Evolutionary conservation across 2,113 vertebrate genomes (phyloP), one percentile per base, ranked within the genome.

Genomic region (Hirundichthys speculiger): DNA sequence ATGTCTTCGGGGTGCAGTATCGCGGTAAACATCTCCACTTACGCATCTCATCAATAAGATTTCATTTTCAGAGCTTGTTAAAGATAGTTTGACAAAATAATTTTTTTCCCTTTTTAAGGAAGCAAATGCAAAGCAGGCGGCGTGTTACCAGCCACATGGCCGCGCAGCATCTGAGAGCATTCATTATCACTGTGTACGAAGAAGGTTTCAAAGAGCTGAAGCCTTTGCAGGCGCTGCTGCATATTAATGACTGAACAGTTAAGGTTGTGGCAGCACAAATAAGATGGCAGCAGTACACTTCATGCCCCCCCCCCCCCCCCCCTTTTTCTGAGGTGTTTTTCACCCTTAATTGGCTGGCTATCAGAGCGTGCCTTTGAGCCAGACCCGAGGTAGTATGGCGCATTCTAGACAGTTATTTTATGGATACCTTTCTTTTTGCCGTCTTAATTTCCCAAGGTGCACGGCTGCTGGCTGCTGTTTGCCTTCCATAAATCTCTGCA

Each of bases 381-480:
- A 70, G 84, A 73, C 70, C 50, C 20, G 41, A 43, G 78, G 75
- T 63, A 65, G 52, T 78, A 69, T 59, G 22, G 43, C 48, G 14
- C 58, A 76, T 66, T n/a, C 20, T 24, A 73, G 56, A 59, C 77
- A 56, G 83, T 80, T 25, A 70, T 74, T 77, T 80, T 84, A 79
- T 72, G 79, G 73, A 80, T 79, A 64, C 70, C 69, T 70, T 74
- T 81, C 70, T 76, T 84, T 87, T 56, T 69, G 79, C 82, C 61
- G 49, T 43, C 69, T 87, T 91, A 80, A 92, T 90, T 91, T 90
- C 87, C 90, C 90, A 69, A 39, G 84, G 84, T 86, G 73, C 59
- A 69, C 14, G 18, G 48, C 70, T 74, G 30, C 20, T 64, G 18
- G 48, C 70, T 74, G 30, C 20, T 64, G 64, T 78, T 84, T 65